Evolutionary conservation across 92 coral and sea anemone genomes (phyloP).

Genomic region (Nematostella vectensis): DNA sequence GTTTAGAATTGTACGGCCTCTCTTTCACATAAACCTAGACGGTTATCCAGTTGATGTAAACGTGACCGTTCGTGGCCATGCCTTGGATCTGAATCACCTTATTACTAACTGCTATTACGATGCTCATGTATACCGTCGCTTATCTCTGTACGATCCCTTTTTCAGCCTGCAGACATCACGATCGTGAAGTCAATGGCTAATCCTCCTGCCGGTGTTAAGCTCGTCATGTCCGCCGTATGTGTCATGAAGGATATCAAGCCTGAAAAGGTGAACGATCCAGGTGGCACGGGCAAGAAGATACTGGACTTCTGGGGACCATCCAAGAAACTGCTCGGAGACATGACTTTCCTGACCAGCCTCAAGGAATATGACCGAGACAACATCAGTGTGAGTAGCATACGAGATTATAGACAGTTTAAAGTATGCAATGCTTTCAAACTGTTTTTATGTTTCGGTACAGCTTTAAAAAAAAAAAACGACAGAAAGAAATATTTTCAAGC

Average conservation of each 20-base stretch:
- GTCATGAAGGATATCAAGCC: conserved; percentile 97
- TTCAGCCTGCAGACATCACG: conserved; percentile 97
- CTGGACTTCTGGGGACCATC: conserved; percentile 99
- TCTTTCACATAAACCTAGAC: too few relatives aligned
- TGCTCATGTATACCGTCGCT: too few relatives aligned
- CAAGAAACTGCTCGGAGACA: conserved; percentile 91
- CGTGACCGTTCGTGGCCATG: too few relatives aligned
- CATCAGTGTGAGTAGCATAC: conserved; percentile 58
- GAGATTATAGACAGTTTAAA: neutral
- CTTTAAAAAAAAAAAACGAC: too few relatives aligned
- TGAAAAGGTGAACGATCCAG: conserved; percentile 92
- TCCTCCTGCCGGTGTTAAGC: conserved; percentile 99
- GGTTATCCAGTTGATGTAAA: too few relatives aligned
- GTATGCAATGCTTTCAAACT: neutral
- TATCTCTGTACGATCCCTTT: too few relatives aligned
- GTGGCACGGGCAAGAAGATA: conserved; percentile 96
- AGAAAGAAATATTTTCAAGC: too few relatives aligned
- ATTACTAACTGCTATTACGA: too few relatives aligned
- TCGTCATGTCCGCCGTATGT: conserved; percentile 97
- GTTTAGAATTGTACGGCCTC: too few relatives aligned
- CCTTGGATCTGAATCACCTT: too few relatives aligned
- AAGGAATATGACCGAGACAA: conserved; percentile 96
- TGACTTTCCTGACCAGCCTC: conserved; percentile 80
- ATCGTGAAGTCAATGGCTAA: conserved; percentile 93
- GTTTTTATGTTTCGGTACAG: too few relatives aligned